Base-by-base conservation (phyloP, 2,797 vertebrate genomes). In the Sardinella longiceps region DNA sequence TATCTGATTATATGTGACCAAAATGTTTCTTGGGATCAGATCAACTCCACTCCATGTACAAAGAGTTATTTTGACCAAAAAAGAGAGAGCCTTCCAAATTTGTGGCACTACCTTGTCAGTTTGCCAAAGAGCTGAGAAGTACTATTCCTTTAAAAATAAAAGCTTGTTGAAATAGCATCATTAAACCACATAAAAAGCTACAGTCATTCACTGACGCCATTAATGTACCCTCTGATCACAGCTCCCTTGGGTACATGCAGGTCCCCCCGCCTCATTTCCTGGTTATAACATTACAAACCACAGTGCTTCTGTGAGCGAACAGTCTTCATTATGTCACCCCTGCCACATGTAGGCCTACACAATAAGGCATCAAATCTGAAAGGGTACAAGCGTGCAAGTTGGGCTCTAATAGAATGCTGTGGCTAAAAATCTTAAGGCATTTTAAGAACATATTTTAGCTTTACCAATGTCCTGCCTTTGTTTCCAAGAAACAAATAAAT, bases 101-200 rank as follows among this genome's bases (percentile, higher is more conserved):
- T 88, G 89, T 86, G 90, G 88, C 87, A 85, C 5, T 91, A 86
- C 87, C 89, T 90, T 92, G 91, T 88, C 87, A 89, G 81, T 86
- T 88, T 86, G 90, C 89, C 88, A 87, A 60, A 45, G 51, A 83
- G 85, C 82, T 85, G 43, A 45, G 82, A 82, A 51, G 58, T 45
- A 51, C 23, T 60, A 66, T 25, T 60, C 80, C 80, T 53, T 91
- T 91, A 85, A 86, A 83, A 84, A 80, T 37, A 80, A 84, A 86
- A 87, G 89, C 89, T 90, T 90, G 89, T 84, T 84, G 90, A 90
- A 90, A 91, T 90, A 90, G 90, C 91, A 93, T 92, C 89, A 92
- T 88, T 90, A 87, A 92, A 91, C 92, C 85, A 39, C 90, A 90
- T 91, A 90, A 94, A 92, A 90, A 91, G 90, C 90, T 87, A 88